Evolutionary conservation across 2,113 vertebrate species (phyloP).

Genomic region (Pterophyllum scalare): DNA sequence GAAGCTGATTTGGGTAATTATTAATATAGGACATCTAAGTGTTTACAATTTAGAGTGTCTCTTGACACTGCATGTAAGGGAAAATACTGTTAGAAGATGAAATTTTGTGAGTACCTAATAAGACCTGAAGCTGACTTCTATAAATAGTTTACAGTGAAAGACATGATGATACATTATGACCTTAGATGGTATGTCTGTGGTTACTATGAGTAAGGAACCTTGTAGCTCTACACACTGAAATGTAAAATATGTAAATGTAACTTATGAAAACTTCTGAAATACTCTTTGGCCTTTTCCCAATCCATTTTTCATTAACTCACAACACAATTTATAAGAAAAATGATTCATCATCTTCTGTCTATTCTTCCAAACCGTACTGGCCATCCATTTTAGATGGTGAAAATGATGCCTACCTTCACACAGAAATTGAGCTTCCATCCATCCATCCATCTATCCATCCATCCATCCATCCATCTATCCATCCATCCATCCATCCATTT

Average conservation of each 20-base stretch:
- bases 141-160: not conserved
- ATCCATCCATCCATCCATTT: too few species aligned
- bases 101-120: not conserved
- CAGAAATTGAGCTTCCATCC: not conserved
- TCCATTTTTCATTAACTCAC: not conserved
- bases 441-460: too few species aligned
- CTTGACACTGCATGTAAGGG: not conserved
- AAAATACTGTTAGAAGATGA: not conserved
- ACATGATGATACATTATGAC: not conserved
- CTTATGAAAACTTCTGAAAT: not conserved
- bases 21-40: not conserved
- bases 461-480: not conserved
- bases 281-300: not conserved
- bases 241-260: not conserved
- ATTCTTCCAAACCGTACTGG: not conserved
- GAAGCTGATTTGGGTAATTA: conserved; percentile 34
- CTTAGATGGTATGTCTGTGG: not conserved
- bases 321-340: not conserved
- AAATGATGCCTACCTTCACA: not conserved
- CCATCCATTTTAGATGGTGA: not conserved
- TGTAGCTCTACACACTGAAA: not conserved
- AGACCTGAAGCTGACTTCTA: not conserved
- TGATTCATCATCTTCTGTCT: not conserved
- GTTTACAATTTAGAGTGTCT: not conserved
- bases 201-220: not conserved